Conservation (phyloP, 2,113 vertebrate species). For the Tenrec ecaudatus region DNA sequence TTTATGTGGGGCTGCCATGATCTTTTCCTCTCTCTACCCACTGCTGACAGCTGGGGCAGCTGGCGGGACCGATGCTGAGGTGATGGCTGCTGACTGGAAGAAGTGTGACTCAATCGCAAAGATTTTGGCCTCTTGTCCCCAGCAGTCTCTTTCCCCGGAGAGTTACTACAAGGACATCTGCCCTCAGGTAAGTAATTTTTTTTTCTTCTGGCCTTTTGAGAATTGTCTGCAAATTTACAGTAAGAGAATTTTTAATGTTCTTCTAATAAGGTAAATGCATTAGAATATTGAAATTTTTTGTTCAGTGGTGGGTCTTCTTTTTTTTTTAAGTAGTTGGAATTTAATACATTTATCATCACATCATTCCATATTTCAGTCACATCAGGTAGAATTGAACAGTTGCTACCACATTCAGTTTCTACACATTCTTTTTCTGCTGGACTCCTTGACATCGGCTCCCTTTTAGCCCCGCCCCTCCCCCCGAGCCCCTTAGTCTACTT, state of each 20-base stretch:
- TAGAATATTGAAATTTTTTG: neutral
- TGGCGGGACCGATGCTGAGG: slow-evolving; percentile 83
- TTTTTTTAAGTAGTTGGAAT: too few species aligned
- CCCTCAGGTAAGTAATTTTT: slow-evolving; percentile 90
- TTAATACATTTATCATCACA: too few species aligned
- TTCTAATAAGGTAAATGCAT: slow-evolving; percentile 21
- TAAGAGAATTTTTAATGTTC: slow-evolving; percentile 1
- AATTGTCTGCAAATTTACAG: neutral
- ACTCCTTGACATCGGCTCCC: too few species aligned
- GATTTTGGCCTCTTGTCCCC: slow-evolving; percentile 94
- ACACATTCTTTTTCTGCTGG: too few species aligned
- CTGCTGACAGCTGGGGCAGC: slow-evolving; percentile 84
- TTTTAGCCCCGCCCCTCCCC: too few species aligned
- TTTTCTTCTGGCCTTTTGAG: neutral
- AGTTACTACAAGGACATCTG: slow-evolving; percentile 92
- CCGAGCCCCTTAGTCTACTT: too few species aligned
- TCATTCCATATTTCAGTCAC: too few species aligned
- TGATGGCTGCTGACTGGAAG: slow-evolving; percentile 92
- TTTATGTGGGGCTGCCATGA: neutral
- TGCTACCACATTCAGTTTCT: too few species aligned
- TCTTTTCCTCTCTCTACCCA: slow-evolving; percentile 36
- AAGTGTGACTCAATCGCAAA: slow-evolving; percentile 93
- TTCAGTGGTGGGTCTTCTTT: neutral
- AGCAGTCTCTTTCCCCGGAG: slow-evolving; percentile 92
- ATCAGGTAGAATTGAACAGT: too few species aligned